Evolutionary conservation across 2,113 vertebrate genomes (phyloP), one percentile per base, ranked within the genome.

Genomic region (Scartelaos histophorus): DNA sequence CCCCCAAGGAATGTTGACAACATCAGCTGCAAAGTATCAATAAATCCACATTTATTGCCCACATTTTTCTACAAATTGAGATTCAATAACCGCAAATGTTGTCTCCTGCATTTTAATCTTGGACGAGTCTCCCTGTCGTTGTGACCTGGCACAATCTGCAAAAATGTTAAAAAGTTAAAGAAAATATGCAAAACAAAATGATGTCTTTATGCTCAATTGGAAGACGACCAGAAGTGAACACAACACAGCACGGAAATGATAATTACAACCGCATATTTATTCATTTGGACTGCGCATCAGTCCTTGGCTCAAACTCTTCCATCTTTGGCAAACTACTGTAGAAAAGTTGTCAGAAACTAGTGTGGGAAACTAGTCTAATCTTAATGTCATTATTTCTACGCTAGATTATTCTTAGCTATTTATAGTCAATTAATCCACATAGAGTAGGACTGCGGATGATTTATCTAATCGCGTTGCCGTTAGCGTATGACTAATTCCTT

Each of bases 381-480:
- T 87, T 87, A 89, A 90, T 88, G 82, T 88, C 79, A 88, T 91
- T 87, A 88, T 78, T 83, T 77, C 73, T 78, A 80, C 72, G 73
- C 73, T 60, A 83, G 85, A 89, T 91, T 84, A 88, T 90, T 89
- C 77, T 68, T 21, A 64, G 19, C 72, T 89, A 84, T 91, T 87
- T 89, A 85, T 91, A 82, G 74, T 84, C 75, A 79, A 87, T 87
- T 90, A 90, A 92, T 91, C 84, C 87, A 83, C 65, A 82, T 73
- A 67, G 82, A 88, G 90, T 87, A 78, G 86, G 88, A 87, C 77
- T 71, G 80, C 73, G 83, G 84, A 86, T 90, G 89, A 83, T 87
- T 85, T 86, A 85, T 80, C 88, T 88, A 88, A 91, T 90, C 85
- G 85, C 13, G 66, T n/a, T 67, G 35, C 88, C 88, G 65, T 72